A percentile compares a stretch with the other conserved stretches of the same genome.
phyloP scores from a whole-genome alignment of 2,888 invertebrate genomes.

The Caradrina kadenii region DNA sequence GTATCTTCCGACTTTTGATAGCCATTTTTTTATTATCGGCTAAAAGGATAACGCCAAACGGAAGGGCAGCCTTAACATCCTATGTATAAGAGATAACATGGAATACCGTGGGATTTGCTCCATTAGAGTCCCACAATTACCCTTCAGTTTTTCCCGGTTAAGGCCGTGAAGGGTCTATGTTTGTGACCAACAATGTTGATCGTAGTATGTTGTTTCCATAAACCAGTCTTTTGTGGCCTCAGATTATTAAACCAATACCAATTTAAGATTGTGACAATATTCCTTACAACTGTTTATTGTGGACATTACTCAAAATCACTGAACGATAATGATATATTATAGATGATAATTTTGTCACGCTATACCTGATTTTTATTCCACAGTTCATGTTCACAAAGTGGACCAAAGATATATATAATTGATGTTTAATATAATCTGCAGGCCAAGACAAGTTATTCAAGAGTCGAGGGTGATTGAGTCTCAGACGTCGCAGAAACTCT shows the following conservation, averaged over 20 bases:
- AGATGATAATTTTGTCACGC: neutral
- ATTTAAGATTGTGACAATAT: too few relatives aligned
- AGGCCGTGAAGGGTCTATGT: neutral
- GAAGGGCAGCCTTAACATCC: neutral
- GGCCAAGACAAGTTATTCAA: constrained; percentile 35
- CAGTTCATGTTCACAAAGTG: neutral
- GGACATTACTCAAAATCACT: neutral
- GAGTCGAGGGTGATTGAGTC: constrained; percentile 30
- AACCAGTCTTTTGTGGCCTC: neutral
- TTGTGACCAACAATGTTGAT: neutral
- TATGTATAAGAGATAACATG: constrained; percentile 1
- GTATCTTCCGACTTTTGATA: neutral
- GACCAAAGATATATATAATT: neutral
- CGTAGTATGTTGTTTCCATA: neutral
- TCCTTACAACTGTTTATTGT: too few relatives aligned
- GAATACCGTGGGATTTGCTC: neutral
- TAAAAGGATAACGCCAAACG: neutral
- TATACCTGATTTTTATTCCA: neutral
- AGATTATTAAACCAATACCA: neutral
- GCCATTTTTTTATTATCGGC: neutral
- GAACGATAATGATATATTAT: neutral
- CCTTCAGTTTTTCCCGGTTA: neutral
- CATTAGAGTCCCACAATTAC: neutral
- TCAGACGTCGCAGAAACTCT: constrained; percentile 30
- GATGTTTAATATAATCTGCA: constrained; percentile 1